A percentile compares a stretch with the other conserved stretches of the same genome.
Conservation (phyloP, 2,888 invertebrate genomes). For the Dicyrtomina minuta region DNA sequence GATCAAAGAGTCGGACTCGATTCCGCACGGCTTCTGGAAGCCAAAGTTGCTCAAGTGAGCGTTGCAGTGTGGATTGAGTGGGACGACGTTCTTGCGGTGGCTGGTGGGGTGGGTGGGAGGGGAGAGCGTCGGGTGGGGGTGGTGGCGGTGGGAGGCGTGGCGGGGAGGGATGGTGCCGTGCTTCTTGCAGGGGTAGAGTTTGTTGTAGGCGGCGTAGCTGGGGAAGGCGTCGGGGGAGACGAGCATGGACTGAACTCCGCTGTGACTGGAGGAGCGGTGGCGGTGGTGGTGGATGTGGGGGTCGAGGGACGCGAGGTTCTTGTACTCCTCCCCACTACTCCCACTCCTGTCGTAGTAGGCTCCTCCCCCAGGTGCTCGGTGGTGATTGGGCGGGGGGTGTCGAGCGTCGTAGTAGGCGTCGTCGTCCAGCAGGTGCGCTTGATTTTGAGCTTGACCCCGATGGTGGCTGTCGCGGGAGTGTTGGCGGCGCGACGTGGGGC, state of each 20-base stretch:
- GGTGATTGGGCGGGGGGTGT: not conserved
- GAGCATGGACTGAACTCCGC: slow-evolving; percentile 2
- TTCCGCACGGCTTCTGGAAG: not conserved
- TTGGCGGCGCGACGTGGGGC: slow-evolving; percentile 9
- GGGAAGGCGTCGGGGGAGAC: not conserved
- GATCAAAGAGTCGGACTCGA: not conserved
- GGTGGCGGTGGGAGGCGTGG: not conserved
- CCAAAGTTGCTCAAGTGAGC: not conserved
- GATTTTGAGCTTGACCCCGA: not conserved
- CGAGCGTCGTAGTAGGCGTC: not conserved
- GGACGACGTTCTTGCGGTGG: slow-evolving; percentile 14
- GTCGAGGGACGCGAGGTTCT: too few relatives aligned
- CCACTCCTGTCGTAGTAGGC: slow-evolving; percentile 23
- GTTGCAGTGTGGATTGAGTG: too few relatives aligned
- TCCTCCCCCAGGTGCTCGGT: not conserved
- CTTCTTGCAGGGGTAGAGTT: slow-evolving; percentile 30
- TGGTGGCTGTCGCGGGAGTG: not conserved
- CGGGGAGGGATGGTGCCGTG: slow-evolving; percentile 29
- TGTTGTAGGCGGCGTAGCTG: slow-evolving; percentile 16
- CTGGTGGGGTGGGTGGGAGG: too few relatives aligned
- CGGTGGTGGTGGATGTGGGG: slow-evolving; percentile 5
- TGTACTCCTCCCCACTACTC: slow-evolving; percentile 22
- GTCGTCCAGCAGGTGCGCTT: too few relatives aligned
- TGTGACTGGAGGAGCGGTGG: slow-evolving; percentile 18
- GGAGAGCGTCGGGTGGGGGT: too few relatives aligned